Evolutionary conservation across 2,888 invertebrate genomes (phyloP).

Genomic region (Amphiduros pacificus): DNA sequence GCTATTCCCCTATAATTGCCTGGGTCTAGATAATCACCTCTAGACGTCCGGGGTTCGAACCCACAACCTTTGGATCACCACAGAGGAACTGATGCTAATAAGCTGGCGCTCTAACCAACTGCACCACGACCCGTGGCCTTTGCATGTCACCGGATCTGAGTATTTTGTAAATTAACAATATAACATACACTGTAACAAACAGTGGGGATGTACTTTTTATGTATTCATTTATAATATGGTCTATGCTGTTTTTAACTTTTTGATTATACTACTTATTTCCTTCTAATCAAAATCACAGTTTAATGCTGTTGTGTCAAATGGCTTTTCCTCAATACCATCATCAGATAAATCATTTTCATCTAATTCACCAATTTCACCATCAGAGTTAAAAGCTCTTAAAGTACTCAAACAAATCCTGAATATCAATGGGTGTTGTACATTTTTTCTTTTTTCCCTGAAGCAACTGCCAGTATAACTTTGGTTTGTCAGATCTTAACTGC

Average conservation of each 20-base stretch:
- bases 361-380: neutral
- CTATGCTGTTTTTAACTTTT: neutral
- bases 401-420: neutral
- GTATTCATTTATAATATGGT: neutral
- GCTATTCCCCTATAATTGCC: constrained; percentile 7
- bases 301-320: neutral
- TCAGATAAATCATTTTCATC: neutral
- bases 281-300: neutral
- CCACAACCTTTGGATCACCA: neutral
- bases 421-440: neutral
- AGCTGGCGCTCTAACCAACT: too few species aligned
- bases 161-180: neutral
- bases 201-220: neutral
- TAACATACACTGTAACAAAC: neutral
- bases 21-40: too few species aligned
- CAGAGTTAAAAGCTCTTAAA: neutral
- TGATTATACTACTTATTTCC: neutral
- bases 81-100: too few species aligned
- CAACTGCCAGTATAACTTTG: neutral
- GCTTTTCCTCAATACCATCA: neutral
- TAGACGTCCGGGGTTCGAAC: too few species aligned
- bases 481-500: neutral
- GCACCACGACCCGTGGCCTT: neutral
- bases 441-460: neutral
- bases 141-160: neutral